Conservation (phyloP, 2,113 vertebrate genomes). For the Elanoides forficatus region DNA sequence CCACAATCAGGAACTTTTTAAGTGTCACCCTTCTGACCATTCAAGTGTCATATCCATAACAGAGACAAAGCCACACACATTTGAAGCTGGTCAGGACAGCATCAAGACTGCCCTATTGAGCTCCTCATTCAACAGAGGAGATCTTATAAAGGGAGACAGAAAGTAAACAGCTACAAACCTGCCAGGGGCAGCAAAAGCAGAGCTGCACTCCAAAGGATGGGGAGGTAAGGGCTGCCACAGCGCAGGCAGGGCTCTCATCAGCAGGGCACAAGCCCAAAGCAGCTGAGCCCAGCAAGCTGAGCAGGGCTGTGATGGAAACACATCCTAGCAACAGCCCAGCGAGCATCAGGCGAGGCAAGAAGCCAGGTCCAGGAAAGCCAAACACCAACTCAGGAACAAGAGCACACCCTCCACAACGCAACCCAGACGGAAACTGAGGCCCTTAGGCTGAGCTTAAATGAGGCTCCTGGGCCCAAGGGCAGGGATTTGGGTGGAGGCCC, state of each 20-base stretch:
- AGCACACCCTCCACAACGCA: fast-evolving
- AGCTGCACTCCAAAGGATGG: not conserved
- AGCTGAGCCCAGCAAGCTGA: not conserved
- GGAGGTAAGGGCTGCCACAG: not conserved
- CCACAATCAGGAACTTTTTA: not conserved
- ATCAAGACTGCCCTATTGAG: not conserved
- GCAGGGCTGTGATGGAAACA: not conserved
- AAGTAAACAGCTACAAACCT: not conserved
- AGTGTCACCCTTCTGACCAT: not conserved
- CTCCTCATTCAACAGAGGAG: not conserved
- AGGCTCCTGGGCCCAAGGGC: not conserved
- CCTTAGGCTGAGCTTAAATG: not conserved
- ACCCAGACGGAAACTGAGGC: fast-evolving
- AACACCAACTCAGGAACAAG: not conserved
- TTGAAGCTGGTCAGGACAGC: not conserved
- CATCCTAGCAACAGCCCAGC: not conserved
- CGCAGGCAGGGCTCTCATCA: not conserved
- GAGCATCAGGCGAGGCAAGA: not conserved
- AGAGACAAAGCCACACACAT: not conserved
- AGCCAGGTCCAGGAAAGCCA: not conserved
- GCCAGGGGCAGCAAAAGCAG: not conserved
- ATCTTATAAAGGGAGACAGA: not conserved
- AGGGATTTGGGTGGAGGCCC: not conserved
- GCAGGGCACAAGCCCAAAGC: not conserved
- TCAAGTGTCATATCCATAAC: fast-evolving